These are phyloP conservation scores for Myiozetetes cayanensis DNA, from an alignment of 2,113 vertebrate genomes.

Conservation along the genomic window DNA sequence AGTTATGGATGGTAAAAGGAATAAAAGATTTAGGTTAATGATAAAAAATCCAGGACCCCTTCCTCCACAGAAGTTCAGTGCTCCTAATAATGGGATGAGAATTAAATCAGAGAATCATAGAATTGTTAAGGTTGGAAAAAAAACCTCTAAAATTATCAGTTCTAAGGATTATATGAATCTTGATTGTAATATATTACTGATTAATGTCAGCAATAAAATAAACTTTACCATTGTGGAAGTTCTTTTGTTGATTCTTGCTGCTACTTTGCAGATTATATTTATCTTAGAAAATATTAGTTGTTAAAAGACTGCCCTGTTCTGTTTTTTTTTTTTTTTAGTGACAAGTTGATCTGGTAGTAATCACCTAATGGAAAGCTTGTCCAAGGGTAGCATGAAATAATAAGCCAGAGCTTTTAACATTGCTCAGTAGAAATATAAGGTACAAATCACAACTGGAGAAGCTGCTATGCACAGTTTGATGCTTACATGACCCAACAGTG, in stretches of 20 bases:
- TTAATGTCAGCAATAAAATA: background rate
- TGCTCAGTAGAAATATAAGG: background rate
- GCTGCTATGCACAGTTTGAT: constrained; percentile 24
- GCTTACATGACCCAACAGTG: background rate
- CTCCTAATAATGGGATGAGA: background rate
- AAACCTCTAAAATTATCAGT: background rate
- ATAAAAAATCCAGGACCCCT: accelerated
- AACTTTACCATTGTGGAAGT: background rate
- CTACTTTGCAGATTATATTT: background rate
- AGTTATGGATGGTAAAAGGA: background rate
- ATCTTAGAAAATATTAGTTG: background rate
- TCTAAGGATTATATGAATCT: background rate
- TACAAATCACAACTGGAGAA: background rate
- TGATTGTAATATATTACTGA: background rate
- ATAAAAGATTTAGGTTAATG: background rate
- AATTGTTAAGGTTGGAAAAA: background rate
- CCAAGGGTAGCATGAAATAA: background rate
- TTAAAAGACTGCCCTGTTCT: background rate
- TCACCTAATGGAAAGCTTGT: background rate
- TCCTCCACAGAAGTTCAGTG: background rate
- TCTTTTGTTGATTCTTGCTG: background rate
- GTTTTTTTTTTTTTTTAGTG: background rate
- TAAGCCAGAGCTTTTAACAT: background rate
- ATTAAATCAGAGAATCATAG: background rate
- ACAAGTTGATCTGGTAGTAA: background rate